Evolutionary conservation across 37 sponge, comb jelly and placozoan species (phyloP), one percentile per base, ranked within the genome.

Genomic region (Eunapius fragilis): DNA sequence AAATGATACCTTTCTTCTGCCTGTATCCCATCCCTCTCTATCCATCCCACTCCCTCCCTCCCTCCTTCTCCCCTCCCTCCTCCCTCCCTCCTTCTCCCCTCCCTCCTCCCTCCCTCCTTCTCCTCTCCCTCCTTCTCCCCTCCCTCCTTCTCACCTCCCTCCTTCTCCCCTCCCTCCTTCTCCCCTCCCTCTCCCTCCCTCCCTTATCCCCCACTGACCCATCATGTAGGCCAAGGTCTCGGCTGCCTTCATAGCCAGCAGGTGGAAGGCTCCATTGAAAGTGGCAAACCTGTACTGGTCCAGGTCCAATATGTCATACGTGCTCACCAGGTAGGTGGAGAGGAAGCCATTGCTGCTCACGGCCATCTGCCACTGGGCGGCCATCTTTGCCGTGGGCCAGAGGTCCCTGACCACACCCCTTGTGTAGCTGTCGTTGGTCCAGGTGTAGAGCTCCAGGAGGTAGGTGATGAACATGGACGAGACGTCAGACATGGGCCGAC

Each of bases 381-480:
- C 80, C 0, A 28, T 33, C 69, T 67, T 67, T 34, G 80, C 69
- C 0, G 31, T 25, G 31, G 80, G 80, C 80, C 80, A 80, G 28
- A 68, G 69, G 22, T 80, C 80, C 30, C 23, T 67, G 24, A 80
- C 31, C 34, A 80, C 69, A 2, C 22, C 35, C 0, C 48, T 14
- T 0, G 49, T 26, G 31, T n/a, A 19, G 30, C 31, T 26, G 23
- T 28, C 32, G 9, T 68, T 68, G 69, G 58, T 35, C 69, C 68
- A 68, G 68, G 31, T 31, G 32, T 36, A 69, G 2, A 80, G 31
- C 80, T 80, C 80, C 31, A 80, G 36, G 4, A 80, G 69, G 35
- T 80, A 80, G 69, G 68, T 69, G 30, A 80, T 80, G 80, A 80
- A 80, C 80, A 80, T 80, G 31, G 80, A 80, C 70, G 70, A 35